Percentiles rank a stretch among this genome's conserved stretches.
phyloP scores from a whole-genome alignment of 2,797 vertebrate species.

The Schizopygopsis malacanthus region DNA sequence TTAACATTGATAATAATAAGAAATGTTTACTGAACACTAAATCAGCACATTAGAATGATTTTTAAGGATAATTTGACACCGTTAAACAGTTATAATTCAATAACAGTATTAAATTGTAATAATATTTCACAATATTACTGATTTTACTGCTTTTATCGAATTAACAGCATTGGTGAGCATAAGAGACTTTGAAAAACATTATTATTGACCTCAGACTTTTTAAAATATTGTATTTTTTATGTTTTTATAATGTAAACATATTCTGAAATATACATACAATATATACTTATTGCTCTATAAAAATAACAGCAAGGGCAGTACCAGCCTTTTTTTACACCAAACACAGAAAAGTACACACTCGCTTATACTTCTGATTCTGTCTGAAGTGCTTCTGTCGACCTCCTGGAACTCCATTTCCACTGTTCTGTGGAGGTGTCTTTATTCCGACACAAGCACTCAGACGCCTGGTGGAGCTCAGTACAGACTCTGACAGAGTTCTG shows the following conservation, averaged over 20 bases:
- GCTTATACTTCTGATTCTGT: slow-evolving; percentile 11
- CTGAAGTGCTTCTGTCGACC: slow-evolving; percentile 14
- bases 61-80: neutral
- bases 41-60: neutral
- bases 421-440: slow-evolving; percentile 22
- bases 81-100: neutral
- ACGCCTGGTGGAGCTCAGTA: slow-evolving; percentile 14
- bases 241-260: neutral
- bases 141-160: neutral
- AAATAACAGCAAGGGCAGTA: neutral
- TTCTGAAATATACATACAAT: neutral
- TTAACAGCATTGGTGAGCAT: neutral
- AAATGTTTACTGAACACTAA: neutral
- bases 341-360: neutral
- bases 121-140: neutral
- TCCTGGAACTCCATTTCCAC: slow-evolving; percentile 10
- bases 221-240: neutral
- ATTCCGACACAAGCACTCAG: slow-evolving; percentile 23
- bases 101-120: neutral
- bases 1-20: neutral
- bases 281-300: neutral
- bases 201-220: neutral
- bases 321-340: neutral
- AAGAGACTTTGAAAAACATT: neutral
- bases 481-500: slow-evolving; percentile 26